Base-by-base conservation (phyloP, 2,888 invertebrate genomes). In the Rhagonycha fulva region DNA sequence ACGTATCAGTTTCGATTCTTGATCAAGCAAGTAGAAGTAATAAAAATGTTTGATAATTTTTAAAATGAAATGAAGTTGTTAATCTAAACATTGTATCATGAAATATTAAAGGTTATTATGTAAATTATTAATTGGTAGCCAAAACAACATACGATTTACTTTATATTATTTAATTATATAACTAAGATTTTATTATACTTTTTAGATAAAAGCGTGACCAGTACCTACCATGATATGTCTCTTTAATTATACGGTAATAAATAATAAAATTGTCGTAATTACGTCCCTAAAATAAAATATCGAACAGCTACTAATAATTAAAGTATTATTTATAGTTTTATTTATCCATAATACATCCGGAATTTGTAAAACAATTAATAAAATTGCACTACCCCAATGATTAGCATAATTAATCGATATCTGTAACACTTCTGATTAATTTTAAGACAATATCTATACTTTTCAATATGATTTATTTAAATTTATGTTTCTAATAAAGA, bases 141-240 rank as follows among this genome's bases (percentile, higher is more conserved):
- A 12, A 66, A 66, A 66, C 7, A 66, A 66, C 26, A 24, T 66
- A 66, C 23, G 63, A 23, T 66, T 66, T 66, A 66, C 63, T 66
- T 66, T 66, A 66, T 66, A 66, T 66, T 66, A 66, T 66, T 66
- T 66, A 66, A 66, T 66, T 66, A 66, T 26, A 66, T 24, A 66
- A 66, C 7, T 47, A 47, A 47, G n/a, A 47, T n/a, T 47, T 47
- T 47, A 47, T 47, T n/a, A 47, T 47, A 47, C n/a, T 47, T 47
- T 47, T 47, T 47, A 47, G 47, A 47, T 66, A 66, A 66, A 66
- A 66, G 63, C 63, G 63, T 66, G 63, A 66, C 63, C 26, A 66
- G 24, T 11, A 26, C 23, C 23, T 11, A 26, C 23, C 26, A 66
- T 66, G 19, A 47, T 66, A 19, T 66, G 63, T 24, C 63, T 66